Base-by-base conservation (phyloP, 2,113 vertebrate species). In the Gulo gulo region DNA sequence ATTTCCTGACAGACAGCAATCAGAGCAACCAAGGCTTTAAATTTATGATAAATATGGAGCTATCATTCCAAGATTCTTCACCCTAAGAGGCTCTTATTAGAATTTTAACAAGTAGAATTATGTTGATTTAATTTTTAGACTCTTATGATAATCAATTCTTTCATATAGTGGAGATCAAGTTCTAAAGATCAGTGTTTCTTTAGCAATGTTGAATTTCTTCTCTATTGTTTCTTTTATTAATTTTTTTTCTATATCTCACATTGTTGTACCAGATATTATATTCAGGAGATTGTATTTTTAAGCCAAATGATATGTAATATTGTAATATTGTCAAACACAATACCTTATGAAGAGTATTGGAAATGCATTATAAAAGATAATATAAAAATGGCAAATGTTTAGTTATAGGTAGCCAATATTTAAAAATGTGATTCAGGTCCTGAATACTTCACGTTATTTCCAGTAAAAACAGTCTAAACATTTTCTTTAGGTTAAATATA, bases 281-380 rank as follows among this genome's bases (percentile, higher is more conserved):
- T 97, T 96, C 85, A 97, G 81, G 95, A 97, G 98, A 97, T 98
- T 98, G 61, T 93, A 96, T 93, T 98, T 95, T 97, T 87, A 94
- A 96, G 82, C 73, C 96, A 98, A 85, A n/a, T 92, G 93, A 97
- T 93, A 97, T 26, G 4, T 78, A 94, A 97, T 97, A 91, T 98
- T 26, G 3, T 78, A 94, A 97, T 97, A 91, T 98, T 98, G 95
- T 78, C 86, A 98, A 92, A 74, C 96, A 97, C 65, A 98, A 92
- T 90, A 97, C 96, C 96, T 80, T 76, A 52, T 97, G 91, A 97
- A 93, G 82, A 97, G 11, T 88, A 95, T 67, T 95, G 97, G 94
- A 97, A 95, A 63, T 98, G n/a, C 45, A 97, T 94, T 97, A 96
- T 81, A 96, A 97, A 63, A 96, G 95, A 97, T 97, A 96, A 98